Base-by-base conservation (phyloP, 2,888 invertebrate species). In the Callyntrura sp. region DNA sequence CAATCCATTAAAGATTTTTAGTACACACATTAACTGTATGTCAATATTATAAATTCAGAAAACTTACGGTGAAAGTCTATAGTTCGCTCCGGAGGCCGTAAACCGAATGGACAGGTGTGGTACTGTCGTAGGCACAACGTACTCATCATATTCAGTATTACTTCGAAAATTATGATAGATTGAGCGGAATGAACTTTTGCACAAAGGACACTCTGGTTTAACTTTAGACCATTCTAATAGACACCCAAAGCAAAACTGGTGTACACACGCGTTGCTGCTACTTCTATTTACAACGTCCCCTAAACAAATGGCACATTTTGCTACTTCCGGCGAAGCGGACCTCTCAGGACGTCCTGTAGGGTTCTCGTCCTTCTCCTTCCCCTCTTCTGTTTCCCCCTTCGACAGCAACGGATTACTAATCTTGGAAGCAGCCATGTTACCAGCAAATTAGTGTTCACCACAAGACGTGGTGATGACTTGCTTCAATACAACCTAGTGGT, bases 181-280 rank as follows among this genome's bases (percentile, higher is more conserved):
- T 9, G 97, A 97, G 93, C 97, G 97, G 94, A 99, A 99, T 3
- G 96, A 96, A 94, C 98, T 98, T 94, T 99, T 98, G 95, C 99
- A 99, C 0, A 99, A 95, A 0, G 99, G 99, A 94, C 98, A 98
- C 94, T 97, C 98, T 0, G 98, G 96, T 95, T 98, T 98, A 14
- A 98, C 97, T 95, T 98, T 98, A 86, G 98, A 98, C 99, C 99
- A 99, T 94, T 98, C 97, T 90, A 98, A 95, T 45, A 99, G 95
- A 94, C 99, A 99, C 92, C 96, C 97, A 94, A 98, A 99, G 94
- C 99, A 99, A 94, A 99, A 99, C 94, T 97, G 97, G 95, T 99
- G 99, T 94, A 97, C 96, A 94, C 99, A 99, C 79, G 97, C 97
- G 94, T 99, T 97, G 0, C 98, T 98, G 94, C 98, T 98, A 43